phyloP scores from a whole-genome alignment of 1,140 invertebrate genomes.

The Drusus annulatus region DNA sequence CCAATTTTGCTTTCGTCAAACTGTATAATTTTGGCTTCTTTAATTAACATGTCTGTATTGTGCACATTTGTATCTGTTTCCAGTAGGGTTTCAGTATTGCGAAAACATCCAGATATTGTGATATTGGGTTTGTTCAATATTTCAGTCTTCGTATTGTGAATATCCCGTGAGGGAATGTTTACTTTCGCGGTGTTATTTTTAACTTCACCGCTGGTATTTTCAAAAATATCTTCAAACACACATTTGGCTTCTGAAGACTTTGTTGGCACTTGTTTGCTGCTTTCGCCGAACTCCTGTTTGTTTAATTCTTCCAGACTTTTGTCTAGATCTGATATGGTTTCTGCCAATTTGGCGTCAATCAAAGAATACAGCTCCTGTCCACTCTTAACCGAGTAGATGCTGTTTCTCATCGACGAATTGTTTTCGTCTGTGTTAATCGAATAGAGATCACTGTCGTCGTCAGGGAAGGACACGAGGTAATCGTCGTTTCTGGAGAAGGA shows the following conservation, averaged over 20 bases:
- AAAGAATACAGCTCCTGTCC: slow-evolving; percentile 48
- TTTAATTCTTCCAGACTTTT: slow-evolving; percentile 45
- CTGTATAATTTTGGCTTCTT: background rate
- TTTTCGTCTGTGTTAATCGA: slow-evolving; percentile 33
- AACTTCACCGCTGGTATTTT: background rate
- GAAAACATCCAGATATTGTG: too few relatives aligned
- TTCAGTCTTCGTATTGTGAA: too few relatives aligned
- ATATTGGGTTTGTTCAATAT: too few relatives aligned
- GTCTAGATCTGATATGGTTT: slow-evolving; percentile 43
- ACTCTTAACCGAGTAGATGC: slow-evolving; percentile 55
- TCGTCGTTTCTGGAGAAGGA: slow-evolving; percentile 34
- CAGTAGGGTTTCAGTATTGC: too few relatives aligned
- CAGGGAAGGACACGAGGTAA: slow-evolving; percentile 54
- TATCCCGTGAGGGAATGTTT: too few relatives aligned
- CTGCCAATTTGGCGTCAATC: slow-evolving; percentile 44
- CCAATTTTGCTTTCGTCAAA: slow-evolving; percentile 26
- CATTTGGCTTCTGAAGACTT: background rate
- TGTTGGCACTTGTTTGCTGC: background rate
- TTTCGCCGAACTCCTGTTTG: slow-evolving; percentile 15
- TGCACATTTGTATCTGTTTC: too few relatives aligned
- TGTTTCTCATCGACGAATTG: slow-evolving; percentile 40
- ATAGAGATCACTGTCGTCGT: slow-evolving; percentile 54
- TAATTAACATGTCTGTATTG: too few relatives aligned
- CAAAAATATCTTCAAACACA: background rate
- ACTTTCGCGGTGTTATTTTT: too few relatives aligned